Percentiles rank a stretch among this genome's conserved stretches.
Conservation (phyloP, 2,797 vertebrate genomes). For the Pipistrellus pipistrellus region DNA sequence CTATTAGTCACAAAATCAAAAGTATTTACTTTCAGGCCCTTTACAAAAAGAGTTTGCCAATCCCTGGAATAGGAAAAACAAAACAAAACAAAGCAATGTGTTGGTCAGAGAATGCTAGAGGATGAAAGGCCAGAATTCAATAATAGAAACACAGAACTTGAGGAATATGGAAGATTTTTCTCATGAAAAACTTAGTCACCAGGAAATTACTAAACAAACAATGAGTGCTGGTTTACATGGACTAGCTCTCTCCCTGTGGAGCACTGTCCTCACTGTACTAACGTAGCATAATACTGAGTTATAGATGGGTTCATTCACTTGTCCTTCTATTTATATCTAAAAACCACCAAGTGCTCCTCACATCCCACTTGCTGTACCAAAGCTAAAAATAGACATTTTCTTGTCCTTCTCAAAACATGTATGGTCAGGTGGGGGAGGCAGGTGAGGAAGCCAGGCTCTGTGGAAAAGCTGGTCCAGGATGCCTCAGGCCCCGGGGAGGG, state of each 20-base stretch:
- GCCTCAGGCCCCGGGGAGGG: neutral
- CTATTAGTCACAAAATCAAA: neutral
- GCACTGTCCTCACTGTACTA: neutral
- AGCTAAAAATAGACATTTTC: neutral
- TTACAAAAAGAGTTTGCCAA: slow-evolving; percentile 15
- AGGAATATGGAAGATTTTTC: slow-evolving; percentile 15
- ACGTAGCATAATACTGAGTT: neutral
- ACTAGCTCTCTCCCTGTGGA: neutral
- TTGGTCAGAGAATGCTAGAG: neutral
- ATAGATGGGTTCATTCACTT: neutral
- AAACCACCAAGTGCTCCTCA: neutral
- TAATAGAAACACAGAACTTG: neutral
- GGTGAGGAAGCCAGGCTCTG: neutral
- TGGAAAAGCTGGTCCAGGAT: neutral
- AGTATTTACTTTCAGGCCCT: neutral
- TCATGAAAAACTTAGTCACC: slow-evolving; percentile 16
- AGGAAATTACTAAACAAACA: neutral
- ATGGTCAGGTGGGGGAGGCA: neutral
- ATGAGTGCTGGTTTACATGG: neutral
- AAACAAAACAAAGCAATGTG: neutral
- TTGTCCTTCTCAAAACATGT: neutral
- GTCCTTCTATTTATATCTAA: neutral
- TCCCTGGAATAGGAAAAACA: neutral
- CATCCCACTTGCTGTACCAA: neutral
- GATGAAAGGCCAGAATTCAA: neutral